Conservation (phyloP, 1,140 invertebrate species). For the Latrodectus geometricus region DNA sequence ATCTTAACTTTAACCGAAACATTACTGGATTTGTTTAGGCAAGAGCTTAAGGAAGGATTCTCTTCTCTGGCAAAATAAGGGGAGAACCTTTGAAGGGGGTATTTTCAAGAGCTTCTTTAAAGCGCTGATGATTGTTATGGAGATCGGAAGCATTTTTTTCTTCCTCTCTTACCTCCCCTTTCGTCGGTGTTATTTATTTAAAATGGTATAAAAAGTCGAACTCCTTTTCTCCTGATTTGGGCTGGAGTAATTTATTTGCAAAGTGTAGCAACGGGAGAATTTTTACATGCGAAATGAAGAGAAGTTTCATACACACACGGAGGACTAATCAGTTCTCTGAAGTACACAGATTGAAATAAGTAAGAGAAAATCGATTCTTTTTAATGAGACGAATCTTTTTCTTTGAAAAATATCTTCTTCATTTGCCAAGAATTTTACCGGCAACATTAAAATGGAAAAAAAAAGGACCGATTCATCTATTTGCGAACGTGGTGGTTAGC, state of each 20-base stretch:
- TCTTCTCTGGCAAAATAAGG: slow-evolving; percentile 33
- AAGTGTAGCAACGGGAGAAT: background rate
- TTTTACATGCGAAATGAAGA: slow-evolving; percentile 15
- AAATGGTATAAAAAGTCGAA: slow-evolving; percentile 13
- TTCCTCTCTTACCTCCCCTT: slow-evolving; percentile 3
- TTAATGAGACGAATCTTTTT: slow-evolving; percentile 41
- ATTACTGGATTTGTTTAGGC: slow-evolving; percentile 44
- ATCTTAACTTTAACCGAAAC: slow-evolving; percentile 17
- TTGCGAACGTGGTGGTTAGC: slow-evolving; percentile 17
- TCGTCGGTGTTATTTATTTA: slow-evolving; percentile 26
- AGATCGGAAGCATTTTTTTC: slow-evolving; percentile 10
- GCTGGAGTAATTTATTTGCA: slow-evolving; percentile 35
- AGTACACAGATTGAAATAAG: slow-evolving; percentile 23
- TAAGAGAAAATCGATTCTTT: slow-evolving; percentile 21
- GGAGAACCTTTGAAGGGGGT: background rate
- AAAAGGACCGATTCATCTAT: background rate
- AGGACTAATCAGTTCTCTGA: slow-evolving; percentile 31
- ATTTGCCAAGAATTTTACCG: slow-evolving; percentile 3
- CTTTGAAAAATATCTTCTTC: slow-evolving; percentile 18
- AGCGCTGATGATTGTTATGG: slow-evolving; percentile 34
- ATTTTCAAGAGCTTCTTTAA: slow-evolving; percentile 25
- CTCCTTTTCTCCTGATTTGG: background rate
- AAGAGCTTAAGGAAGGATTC: slow-evolving; percentile 27
- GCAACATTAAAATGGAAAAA: background rate
- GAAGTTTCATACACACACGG: slow-evolving; percentile 1